Percentiles rank a stretch among this genome's conserved stretches.
Conservation (phyloP, 2,888 invertebrate genomes). For the Trilocha varians region DNA sequence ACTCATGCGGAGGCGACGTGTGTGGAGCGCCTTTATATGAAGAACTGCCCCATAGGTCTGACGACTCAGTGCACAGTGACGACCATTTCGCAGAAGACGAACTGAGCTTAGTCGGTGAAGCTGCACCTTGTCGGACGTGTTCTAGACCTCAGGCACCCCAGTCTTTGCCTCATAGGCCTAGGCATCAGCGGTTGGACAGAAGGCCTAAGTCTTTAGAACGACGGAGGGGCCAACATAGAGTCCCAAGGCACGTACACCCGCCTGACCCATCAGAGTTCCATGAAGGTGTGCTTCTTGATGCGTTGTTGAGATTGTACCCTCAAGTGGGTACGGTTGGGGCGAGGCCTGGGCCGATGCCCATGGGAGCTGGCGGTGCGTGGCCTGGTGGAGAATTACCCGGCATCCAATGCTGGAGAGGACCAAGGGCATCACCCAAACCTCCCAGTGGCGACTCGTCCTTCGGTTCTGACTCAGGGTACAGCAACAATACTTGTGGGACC, state of each 20-base stretch:
- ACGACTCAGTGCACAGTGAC: conserved; percentile 78
- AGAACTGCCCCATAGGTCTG: conserved; percentile 79
- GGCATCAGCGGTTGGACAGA: conserved; percentile 73
- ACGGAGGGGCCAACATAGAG: conserved; percentile 58
- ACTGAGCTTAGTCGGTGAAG: conserved; percentile 72
- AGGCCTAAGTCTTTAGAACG: conserved; percentile 71
- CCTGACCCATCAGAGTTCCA: conserved; percentile 86
- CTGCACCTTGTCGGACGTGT: conserved; percentile 60
- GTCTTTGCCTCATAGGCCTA: conserved; percentile 72
- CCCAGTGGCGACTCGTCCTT: conserved; percentile 84
- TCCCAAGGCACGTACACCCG: conserved; percentile 73
- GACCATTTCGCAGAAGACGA: conserved; percentile 92
- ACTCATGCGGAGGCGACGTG: conserved; percentile 51
- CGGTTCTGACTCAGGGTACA: conserved; percentile 89
- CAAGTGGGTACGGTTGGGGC: conserved; percentile 79
- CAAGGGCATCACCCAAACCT: conserved; percentile 70
- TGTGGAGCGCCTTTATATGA: conserved; percentile 85
- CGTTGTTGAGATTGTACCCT: conserved; percentile 79
- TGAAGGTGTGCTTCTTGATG: conserved; percentile 85
- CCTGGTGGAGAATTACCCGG: conserved; percentile 77
- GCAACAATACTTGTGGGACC: conserved; percentile 84
- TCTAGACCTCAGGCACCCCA: conserved; percentile 66
- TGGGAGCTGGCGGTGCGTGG: conserved; percentile 78
- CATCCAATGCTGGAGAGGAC: conserved; percentile 74
- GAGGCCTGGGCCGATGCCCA: conserved; percentile 54